phyloP scores from a whole-genome alignment of 2,888 invertebrate genomes.

The Hypercompe scribonia region DNA sequence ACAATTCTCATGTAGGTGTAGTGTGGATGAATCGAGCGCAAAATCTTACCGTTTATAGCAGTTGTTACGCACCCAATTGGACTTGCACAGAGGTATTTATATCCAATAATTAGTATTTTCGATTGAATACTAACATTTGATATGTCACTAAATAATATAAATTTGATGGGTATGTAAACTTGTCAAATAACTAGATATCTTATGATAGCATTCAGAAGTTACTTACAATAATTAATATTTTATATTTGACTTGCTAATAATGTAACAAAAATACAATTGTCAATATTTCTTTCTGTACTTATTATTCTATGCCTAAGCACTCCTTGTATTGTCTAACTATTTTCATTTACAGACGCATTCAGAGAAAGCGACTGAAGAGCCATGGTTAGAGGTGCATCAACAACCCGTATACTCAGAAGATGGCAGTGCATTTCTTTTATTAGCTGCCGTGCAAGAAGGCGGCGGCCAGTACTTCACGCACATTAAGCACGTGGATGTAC shows the following conservation, averaged over 20 bases:
- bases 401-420: slow-evolving; percentile 94
- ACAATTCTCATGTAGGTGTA: slow-evolving; percentile 92
- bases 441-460: slow-evolving; percentile 94
- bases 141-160: neutral
- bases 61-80: slow-evolving; percentile 94
- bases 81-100: slow-evolving; percentile 91
- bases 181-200: neutral
- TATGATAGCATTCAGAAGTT: neutral
- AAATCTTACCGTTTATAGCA: slow-evolving; percentile 95
- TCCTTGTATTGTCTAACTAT: neutral
- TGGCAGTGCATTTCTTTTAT: slow-evolving; percentile 93
- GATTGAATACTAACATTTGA: neutral
- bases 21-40: slow-evolving; percentile 98
- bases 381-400: slow-evolving; percentile 95
- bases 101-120: neutral
- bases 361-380: slow-evolving; percentile 93
- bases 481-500: slow-evolving; percentile 94
- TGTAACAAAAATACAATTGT: neutral
- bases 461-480: slow-evolving; percentile 94
- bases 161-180: neutral
- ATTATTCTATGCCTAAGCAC: neutral
- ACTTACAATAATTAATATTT: neutral
- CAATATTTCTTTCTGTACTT: neutral
- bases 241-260: neutral
- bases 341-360: slow-evolving; percentile 89